Conservation (phyloP, 2,888 invertebrate genomes). For the Brachypalpus laphriformis region DNA sequence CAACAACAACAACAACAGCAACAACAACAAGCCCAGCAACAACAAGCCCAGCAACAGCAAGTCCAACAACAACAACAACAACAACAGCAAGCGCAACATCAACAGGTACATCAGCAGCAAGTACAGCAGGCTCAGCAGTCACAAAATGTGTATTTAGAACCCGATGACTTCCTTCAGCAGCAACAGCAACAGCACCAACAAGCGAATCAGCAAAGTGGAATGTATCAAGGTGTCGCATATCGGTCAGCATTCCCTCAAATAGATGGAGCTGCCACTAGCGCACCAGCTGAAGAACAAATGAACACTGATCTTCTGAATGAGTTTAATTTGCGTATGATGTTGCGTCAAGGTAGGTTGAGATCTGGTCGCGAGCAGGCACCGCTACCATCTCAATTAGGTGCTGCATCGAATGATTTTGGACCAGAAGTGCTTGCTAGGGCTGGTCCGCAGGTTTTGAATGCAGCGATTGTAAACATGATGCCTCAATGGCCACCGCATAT, state of each 20-base stretch:
- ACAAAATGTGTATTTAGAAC: constrained; percentile 42
- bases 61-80: constrained; percentile 47
- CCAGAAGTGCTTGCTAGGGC: constrained; percentile 71
- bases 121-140: constrained; percentile 63
- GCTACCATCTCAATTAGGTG: constrained; percentile 24
- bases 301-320: constrained; percentile 78
- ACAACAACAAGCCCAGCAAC: constrained; percentile 57
- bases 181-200: constrained; percentile 50
- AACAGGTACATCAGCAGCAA: constrained; percentile 75
- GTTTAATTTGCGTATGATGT: constrained; percentile 78
- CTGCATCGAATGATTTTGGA: constrained; percentile 76
- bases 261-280: constrained; percentile 10
- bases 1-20: constrained; percentile 27
- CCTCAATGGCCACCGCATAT: constrained; percentile 77
- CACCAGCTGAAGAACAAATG: constrained; percentile 65
- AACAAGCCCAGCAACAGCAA: constrained; percentile 49
- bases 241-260: constrained; percentile 44
- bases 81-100: constrained; percentile 63
- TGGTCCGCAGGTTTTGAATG: constrained; percentile 75
- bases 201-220: constrained; percentile 36
- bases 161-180: constrained; percentile 42
- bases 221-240: constrained; percentile 56
- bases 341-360: constrained; percentile 75
- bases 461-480: constrained; percentile 73
- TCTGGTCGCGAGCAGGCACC: constrained; percentile 32